Evolutionary conservation across 2,888 invertebrate genomes (phyloP).

Genomic region (Agonopterix heracliana): DNA sequence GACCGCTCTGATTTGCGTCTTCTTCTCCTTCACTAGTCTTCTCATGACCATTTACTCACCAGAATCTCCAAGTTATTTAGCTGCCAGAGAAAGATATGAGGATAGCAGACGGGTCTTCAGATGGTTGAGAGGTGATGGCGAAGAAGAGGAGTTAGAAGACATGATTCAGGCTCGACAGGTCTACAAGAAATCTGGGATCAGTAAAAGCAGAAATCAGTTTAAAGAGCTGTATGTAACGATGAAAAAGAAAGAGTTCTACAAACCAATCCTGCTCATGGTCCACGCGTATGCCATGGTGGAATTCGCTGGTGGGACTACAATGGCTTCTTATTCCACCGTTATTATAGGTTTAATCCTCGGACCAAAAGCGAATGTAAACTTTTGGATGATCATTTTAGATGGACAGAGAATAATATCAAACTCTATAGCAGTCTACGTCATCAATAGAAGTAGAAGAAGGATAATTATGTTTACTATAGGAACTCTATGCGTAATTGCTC

Average conservation of each 20-base stretch:
- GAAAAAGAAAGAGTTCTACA: slow-evolving; percentile 65
- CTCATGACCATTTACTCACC: slow-evolving; percentile 54
- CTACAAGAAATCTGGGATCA: slow-evolving; percentile 17
- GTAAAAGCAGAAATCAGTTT: slow-evolving; percentile 9
- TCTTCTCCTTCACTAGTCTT: slow-evolving; percentile 61
- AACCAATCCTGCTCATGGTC: slow-evolving; percentile 75
- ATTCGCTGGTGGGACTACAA: slow-evolving; percentile 80
- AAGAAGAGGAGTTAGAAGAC: slow-evolving; percentile 52
- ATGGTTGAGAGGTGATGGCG: slow-evolving; percentile 73
- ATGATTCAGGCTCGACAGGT: slow-evolving; percentile 42
- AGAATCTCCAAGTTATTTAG: slow-evolving; percentile 81
- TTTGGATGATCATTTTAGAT: slow-evolving; percentile 80
- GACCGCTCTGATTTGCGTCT: slow-evolving; percentile 63
- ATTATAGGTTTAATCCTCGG: slow-evolving; percentile 76
- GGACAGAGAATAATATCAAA: slow-evolving; percentile 76
- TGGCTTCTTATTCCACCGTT: slow-evolving; percentile 80
- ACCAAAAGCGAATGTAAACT: slow-evolving; percentile 73
- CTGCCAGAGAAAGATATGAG: slow-evolving; percentile 65
- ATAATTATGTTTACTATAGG: slow-evolving; percentile 77
- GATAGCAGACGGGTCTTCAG: slow-evolving; percentile 73
- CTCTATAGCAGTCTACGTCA: slow-evolving; percentile 73
- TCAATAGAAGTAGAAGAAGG: slow-evolving; percentile 76
- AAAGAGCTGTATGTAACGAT: slow-evolving; percentile 26
- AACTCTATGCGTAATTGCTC: slow-evolving; percentile 69
- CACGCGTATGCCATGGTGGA: slow-evolving; percentile 79